phyloP scores from a whole-genome alignment of 2,888 invertebrate genomes.

The Hesperia comma region DNA sequence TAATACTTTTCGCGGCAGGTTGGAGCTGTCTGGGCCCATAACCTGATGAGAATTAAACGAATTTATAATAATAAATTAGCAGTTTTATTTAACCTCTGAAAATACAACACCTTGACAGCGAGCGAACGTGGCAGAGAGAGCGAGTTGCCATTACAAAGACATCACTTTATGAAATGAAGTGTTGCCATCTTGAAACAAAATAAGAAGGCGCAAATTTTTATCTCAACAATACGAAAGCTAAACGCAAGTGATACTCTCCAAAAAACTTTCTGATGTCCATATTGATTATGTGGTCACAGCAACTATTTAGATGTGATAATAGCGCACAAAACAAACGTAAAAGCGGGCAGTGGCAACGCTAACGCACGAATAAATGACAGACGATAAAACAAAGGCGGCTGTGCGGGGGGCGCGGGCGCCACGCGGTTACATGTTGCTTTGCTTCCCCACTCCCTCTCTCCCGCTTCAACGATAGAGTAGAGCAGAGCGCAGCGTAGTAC shows the following conservation, averaged over 20 bases:
- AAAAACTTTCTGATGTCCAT: constrained; percentile 32
- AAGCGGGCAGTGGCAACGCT: constrained; percentile 30
- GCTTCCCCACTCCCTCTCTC: constrained; percentile 33
- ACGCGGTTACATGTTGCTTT: constrained; percentile 27
- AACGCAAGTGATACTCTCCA: constrained; percentile 21
- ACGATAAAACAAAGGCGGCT: too few species aligned
- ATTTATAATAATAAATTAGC: too few species aligned
- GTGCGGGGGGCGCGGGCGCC: constrained; percentile 27
- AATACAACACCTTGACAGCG: too few species aligned
- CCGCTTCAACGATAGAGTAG: constrained; percentile 29
- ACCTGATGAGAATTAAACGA: too few species aligned
- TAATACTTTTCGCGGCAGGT: too few species aligned
- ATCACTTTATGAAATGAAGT: too few species aligned
- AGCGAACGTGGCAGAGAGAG: too few species aligned
- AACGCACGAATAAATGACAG: constrained; percentile 16
- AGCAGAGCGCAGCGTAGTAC: constrained; percentile 26
- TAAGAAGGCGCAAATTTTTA: too few species aligned
- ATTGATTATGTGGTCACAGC: constrained; percentile 37
- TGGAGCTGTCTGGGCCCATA: too few species aligned
- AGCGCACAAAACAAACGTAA: constrained; percentile 36
- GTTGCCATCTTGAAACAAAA: too few species aligned
- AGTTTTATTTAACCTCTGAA: too few species aligned
- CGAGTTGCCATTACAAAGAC: too few species aligned
- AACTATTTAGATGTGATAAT: constrained; percentile 36
- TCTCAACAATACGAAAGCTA: constrained; percentile 10